Percentiles rank a stretch among this genome's conserved stretches.
Conservation (phyloP, 2,888 invertebrate species). For the Volucella zonaria region DNA sequence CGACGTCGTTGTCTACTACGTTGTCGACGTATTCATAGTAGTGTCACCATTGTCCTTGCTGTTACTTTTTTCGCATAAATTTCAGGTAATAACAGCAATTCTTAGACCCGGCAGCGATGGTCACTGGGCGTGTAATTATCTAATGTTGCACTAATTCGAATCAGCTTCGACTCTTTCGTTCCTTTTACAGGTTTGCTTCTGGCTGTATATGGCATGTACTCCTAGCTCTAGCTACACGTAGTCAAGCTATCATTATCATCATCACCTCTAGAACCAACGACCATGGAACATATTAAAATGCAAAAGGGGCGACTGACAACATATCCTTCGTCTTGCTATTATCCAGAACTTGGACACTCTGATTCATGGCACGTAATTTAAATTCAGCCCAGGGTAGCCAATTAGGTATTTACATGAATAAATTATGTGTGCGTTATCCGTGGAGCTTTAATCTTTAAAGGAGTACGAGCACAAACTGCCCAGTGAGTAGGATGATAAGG, state of each 20-base stretch:
- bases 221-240: slow-evolving; percentile 34
- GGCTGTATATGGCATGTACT: no score
- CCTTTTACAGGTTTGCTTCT: background rate
- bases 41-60: slow-evolving; percentile 67
- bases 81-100: slow-evolving; percentile 73
- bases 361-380: slow-evolving; percentile 73
- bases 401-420: slow-evolving; percentile 74
- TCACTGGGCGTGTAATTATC: slow-evolving; percentile 73
- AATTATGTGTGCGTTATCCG: slow-evolving; percentile 70
- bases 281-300: slow-evolving; percentile 62
- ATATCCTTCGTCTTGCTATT: slow-evolving; percentile 35
- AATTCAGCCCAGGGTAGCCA: slow-evolving; percentile 71
- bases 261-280: slow-evolving; percentile 48
- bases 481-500: slow-evolving; percentile 6
- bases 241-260: slow-evolving; percentile 66
- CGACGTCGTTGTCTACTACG: slow-evolving; percentile 16
- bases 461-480: slow-evolving; percentile 29
- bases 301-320: slow-evolving; percentile 59
- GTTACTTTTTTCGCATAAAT: slow-evolving; percentile 68
- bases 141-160: slow-evolving; percentile 73
- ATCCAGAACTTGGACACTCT: slow-evolving; percentile 57
- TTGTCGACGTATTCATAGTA: slow-evolving; percentile 21
- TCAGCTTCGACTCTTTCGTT: slow-evolving; percentile 61
- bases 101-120: slow-evolving; percentile 58
- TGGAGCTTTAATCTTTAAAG: slow-evolving; percentile 55